Evolutionary conservation across 2,113 vertebrate species (phyloP).

Genomic region (Xyliphius kryptos): DNA sequence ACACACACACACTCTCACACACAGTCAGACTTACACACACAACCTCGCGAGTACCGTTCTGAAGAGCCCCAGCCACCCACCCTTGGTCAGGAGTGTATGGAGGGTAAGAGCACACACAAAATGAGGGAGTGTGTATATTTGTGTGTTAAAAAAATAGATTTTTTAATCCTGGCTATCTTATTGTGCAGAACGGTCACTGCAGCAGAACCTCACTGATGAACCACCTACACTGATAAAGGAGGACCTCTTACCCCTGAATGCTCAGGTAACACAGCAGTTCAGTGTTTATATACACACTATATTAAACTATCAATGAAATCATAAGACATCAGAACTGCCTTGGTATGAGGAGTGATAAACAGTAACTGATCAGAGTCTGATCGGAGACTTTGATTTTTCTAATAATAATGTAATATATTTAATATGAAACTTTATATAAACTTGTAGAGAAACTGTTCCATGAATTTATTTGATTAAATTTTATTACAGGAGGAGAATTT

Average conservation of each 20-base stretch:
- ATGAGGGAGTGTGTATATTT: neutral
- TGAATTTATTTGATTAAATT: neutral
- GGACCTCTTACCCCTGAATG: conserved; percentile 70
- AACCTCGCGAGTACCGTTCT: conserved; percentile 69
- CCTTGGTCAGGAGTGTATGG: conserved; percentile 30
- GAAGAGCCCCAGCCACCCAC: conserved; percentile 61
- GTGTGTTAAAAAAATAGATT: neutral
- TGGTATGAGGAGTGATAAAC: too few species aligned
- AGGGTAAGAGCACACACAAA: conserved; percentile 13
- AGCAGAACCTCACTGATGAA: conserved; percentile 78
- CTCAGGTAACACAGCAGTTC: conserved; percentile 61
- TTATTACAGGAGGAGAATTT: conserved; percentile 52
- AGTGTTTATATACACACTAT: neutral
- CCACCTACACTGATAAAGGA: conserved; percentile 86
- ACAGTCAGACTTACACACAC: conserved; percentile 30
- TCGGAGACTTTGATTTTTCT: too few species aligned
- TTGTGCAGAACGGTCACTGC: conserved; percentile 70
- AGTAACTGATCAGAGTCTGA: too few species aligned
- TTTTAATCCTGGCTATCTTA: neutral
- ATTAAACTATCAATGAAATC: neutral
- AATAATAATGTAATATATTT: too few species aligned
- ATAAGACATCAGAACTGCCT: too few species aligned
- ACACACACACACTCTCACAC: conserved; percentile 9
- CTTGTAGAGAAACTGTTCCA: too few species aligned
- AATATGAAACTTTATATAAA: too few species aligned